phyloP scores from a whole-genome alignment of 2,113 vertebrate genomes.

The Rissa tridactyla region DNA sequence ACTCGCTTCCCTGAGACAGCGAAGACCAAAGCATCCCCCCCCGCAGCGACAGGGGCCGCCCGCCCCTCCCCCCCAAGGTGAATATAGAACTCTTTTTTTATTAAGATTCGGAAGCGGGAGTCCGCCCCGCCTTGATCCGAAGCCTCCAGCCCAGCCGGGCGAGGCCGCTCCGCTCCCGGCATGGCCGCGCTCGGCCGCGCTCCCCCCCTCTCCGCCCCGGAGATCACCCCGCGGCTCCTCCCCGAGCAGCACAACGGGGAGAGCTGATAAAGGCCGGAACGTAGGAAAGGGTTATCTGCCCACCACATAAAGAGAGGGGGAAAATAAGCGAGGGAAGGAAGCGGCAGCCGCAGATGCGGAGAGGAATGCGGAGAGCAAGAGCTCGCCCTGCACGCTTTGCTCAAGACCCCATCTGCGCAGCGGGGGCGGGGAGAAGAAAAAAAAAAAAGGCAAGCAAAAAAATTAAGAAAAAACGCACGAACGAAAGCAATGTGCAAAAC shows the following conservation, averaged over 20 bases:
- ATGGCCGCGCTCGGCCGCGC: not conserved
- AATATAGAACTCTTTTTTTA: fast-evolving
- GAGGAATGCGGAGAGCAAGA: not conserved
- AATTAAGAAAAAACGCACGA: fast-evolving
- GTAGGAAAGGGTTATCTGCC: fast-evolving
- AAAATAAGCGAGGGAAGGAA: fast-evolving
- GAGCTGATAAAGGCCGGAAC: not conserved
- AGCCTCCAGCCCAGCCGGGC: not conserved
- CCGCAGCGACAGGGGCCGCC: fast-evolving
- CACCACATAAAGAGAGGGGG: not conserved
- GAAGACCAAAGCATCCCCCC: fast-evolving
- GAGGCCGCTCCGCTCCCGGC: not conserved
- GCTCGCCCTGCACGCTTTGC: not conserved
- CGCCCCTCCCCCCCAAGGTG: too few relatives aligned
- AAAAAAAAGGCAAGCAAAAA: not conserved
- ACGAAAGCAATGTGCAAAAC: not conserved
- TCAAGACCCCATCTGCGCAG: not conserved
- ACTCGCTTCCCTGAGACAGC: not conserved
- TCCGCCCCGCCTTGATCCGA: too few relatives aligned
- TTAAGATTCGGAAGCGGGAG: fast-evolving
- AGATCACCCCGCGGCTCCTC: not conserved
- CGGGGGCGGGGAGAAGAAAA: not conserved
- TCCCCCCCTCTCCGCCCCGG: too few relatives aligned
- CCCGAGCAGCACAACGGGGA: not conserved
- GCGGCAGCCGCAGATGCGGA: not conserved